Base-by-base conservation (phyloP, 2,113 vertebrate species). In the Chloropsis hardwickii region DNA sequence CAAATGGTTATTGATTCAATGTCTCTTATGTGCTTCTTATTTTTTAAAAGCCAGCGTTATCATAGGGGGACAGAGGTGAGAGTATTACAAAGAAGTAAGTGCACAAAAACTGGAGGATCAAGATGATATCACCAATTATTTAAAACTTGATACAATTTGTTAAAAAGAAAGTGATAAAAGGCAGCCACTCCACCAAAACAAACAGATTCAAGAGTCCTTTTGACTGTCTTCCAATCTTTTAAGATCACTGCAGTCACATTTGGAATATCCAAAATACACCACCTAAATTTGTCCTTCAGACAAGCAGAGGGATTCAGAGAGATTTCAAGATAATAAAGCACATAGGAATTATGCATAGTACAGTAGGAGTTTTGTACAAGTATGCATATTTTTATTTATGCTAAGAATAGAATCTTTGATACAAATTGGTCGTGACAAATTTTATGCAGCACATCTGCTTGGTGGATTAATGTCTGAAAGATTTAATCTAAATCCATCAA, bases 401-500 rank as follows among this genome's bases (percentile, higher is more conserved):
- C 40, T 81, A 95, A 89, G 60, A 90, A 44, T 44, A 53, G 51
- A 93, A 78, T 69, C 73, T 77, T 92, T 74, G 89, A 93, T 86
- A 78, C 44, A 96, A 91, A 96, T 69, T 89, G 90, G 89, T 95
- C 4, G 0, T 81, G 91, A 92, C 93, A 96, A 94, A 92, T 96
- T 95, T 93, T 93, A 97, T 84, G 90, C 90, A 92, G 88, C 47
- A 85, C 78, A 91, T 92, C 91, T 90, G 77, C 60, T 80, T 93
- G 44, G 88, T 39, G 35, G 69, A 77, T 64, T 93, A 90, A 92
- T 80, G 66, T 84, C 82, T 78, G 72, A 83, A 92, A 89, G 90
- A 94, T 87, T 95, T 92, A 93, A 94, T 95, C 95, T 92, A 95
- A 95, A 92, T 86, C 88, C 62, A 93, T 88, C 79, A 96, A 67